Conservation (phyloP, 2,113 vertebrate genomes). For the Hyaena hyaena region DNA sequence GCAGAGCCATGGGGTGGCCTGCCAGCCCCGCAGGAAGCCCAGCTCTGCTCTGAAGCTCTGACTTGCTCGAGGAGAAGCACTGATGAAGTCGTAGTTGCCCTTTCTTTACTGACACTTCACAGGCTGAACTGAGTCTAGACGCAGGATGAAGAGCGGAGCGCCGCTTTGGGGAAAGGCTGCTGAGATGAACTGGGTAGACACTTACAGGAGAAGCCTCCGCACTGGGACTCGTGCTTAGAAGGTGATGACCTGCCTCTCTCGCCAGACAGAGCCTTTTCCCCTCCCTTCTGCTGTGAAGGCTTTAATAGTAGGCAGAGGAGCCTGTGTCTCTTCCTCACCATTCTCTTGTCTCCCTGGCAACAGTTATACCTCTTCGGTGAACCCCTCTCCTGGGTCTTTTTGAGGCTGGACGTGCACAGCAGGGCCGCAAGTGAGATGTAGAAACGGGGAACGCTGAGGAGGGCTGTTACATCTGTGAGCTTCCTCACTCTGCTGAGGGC, state of each 20-base stretch:
- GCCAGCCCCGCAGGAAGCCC: not conserved
- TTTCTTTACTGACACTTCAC: not conserved
- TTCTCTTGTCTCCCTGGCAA: conserved; percentile 51
- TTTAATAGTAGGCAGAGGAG: not conserved
- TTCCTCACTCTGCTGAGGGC: not conserved
- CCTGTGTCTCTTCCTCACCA: not conserved
- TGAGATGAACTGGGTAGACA: not conserved
- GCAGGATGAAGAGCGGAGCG: not conserved
- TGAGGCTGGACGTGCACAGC: not conserved
- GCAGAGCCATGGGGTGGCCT: not conserved
- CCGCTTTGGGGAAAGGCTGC: not conserved
- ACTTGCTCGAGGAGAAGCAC: not conserved
- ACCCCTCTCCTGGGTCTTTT: not conserved
- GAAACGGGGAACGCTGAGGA: not conserved
- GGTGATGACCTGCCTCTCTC: not conserved
- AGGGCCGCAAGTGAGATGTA: not conserved
- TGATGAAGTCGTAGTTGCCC: not conserved
- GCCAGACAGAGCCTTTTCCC: not conserved
- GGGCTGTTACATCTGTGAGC: not conserved
- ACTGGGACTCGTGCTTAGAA: not conserved
- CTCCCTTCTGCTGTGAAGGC: not conserved
- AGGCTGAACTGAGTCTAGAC: not conserved
- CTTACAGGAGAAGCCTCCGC: not conserved
- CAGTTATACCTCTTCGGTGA: not conserved
- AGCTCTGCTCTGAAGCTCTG: not conserved